phyloP scores from a whole-genome alignment of 2,888 invertebrate species.

The Rutpela maculata region DNA sequence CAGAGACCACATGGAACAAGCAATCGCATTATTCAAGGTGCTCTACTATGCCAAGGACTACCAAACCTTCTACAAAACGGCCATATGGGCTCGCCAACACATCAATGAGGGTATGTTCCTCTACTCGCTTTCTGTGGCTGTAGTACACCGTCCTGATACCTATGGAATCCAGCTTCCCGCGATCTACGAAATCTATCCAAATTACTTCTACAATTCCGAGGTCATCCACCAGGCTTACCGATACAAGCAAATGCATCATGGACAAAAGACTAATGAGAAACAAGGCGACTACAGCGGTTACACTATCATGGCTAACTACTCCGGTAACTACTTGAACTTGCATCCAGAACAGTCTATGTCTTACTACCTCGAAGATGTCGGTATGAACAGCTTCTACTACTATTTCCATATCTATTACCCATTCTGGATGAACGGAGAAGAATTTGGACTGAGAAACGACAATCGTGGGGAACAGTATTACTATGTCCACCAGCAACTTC shows the following conservation, averaged over 20 bases:
- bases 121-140: constrained; percentile 79
- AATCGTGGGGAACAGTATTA: constrained; percentile 81
- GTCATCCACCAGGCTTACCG: constrained; percentile 81
- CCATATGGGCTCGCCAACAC: constrained; percentile 81
- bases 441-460: constrained; percentile 74
- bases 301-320: constrained; percentile 80
- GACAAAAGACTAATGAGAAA: constrained; percentile 37
- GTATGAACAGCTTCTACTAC: constrained; percentile 81
- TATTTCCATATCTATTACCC: constrained; percentile 79
- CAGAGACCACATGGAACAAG: constrained; percentile 79
- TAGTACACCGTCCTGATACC: constrained; percentile 80
- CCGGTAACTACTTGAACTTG: constrained; percentile 76
- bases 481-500: constrained; percentile 80
- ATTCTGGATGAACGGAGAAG: constrained; percentile 78
- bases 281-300: constrained; percentile 68
- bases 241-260: constrained; percentile 76
- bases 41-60: constrained; percentile 84
- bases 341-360: constrained; percentile 77
- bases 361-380: constrained; percentile 85
- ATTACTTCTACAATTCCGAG: constrained; percentile 82
- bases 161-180: constrained; percentile 82
- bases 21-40: constrained; percentile 79
- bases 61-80: constrained; percentile 82
- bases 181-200: constrained; percentile 84
- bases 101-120: constrained; percentile 84